Percentiles rank a stretch among this genome's conserved stretches.
These are phyloP conservation scores for Hymenopus coronatus DNA, from an alignment of 2,888 invertebrate genomes.

Conservation along the genomic window DNA sequence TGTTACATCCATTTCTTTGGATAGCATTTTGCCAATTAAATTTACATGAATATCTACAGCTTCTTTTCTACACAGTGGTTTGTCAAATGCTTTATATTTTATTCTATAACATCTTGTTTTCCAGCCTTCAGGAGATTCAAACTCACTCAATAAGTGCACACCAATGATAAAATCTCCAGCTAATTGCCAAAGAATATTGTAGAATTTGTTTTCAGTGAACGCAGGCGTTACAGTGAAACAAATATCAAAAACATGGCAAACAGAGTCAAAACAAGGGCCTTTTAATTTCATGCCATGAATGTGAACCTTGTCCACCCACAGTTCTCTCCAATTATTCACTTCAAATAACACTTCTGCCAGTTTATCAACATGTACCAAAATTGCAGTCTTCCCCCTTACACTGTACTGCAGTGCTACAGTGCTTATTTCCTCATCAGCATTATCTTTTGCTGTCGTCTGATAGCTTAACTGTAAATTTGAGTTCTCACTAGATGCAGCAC, in stretches of 20 bases:
- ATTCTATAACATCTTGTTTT: constrained; percentile 45
- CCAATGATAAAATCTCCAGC: constrained; percentile 43
- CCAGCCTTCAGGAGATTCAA: constrained; percentile 39
- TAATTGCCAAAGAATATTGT: constrained; percentile 41
- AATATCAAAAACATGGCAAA: constrained; percentile 43
- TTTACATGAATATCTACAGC: constrained; percentile 45
- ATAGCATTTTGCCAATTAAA: constrained; percentile 41
- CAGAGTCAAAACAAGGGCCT: constrained; percentile 36
- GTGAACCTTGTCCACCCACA: constrained; percentile 21
- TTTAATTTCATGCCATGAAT: constrained; percentile 17
- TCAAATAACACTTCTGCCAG: constrained; percentile 29
- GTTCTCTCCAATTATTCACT: constrained; percentile 36
- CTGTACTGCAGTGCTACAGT: background rate
- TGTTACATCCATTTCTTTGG: background rate
- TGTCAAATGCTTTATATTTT: constrained; percentile 43
- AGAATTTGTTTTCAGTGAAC: constrained; percentile 38
- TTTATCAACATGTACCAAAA: constrained; percentile 23
- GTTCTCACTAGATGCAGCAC: background rate
- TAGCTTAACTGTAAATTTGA: background rate
- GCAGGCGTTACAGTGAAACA: constrained; percentile 38
- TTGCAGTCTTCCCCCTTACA: background rate
- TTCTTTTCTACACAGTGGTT: constrained; percentile 44
- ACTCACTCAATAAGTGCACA: constrained; percentile 42
- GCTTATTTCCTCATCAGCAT: background rate
- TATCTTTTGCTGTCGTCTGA: background rate